Conservation (phyloP, 2,888 invertebrate species). For the Merodon equestris region DNA sequence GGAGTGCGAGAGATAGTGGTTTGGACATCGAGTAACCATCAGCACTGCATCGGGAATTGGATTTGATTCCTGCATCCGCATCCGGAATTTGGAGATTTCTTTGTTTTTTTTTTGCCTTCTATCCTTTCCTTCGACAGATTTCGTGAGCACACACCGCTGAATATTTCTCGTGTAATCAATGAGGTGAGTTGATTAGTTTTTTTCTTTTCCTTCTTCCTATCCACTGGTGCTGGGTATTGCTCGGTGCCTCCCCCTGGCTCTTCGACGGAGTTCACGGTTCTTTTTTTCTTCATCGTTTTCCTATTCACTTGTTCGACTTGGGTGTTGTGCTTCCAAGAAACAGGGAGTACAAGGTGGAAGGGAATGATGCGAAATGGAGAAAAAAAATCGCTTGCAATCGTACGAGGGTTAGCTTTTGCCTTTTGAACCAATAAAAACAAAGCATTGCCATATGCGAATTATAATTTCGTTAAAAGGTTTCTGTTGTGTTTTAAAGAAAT, state of each 20-base stretch:
- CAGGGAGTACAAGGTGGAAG: too few species aligned
- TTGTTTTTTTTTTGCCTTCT: too few species aligned
- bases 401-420: conserved; percentile 29
- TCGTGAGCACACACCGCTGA: conserved; percentile 15
- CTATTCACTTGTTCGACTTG: neutral
- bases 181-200: conserved; percentile 40
- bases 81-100: too few species aligned
- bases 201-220: conserved; percentile 6
- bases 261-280: neutral
- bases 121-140: too few species aligned
- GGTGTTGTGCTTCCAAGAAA: too few species aligned
- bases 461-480: too few species aligned
- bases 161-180: conserved; percentile 45
- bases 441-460: conserved; percentile 22
- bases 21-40: too few species aligned
- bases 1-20: too few species aligned
- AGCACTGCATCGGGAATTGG: too few species aligned
- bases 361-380: neutral
- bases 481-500: too few species aligned
- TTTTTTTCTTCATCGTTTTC: neutral
- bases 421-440: conserved; percentile 24
- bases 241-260: neutral
- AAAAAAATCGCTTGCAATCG: conserved; percentile 10
- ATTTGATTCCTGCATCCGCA: too few species aligned
- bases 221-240: neutral